Conservation (phyloP, 2,113 vertebrate genomes). For the Capra hircus region DNA sequence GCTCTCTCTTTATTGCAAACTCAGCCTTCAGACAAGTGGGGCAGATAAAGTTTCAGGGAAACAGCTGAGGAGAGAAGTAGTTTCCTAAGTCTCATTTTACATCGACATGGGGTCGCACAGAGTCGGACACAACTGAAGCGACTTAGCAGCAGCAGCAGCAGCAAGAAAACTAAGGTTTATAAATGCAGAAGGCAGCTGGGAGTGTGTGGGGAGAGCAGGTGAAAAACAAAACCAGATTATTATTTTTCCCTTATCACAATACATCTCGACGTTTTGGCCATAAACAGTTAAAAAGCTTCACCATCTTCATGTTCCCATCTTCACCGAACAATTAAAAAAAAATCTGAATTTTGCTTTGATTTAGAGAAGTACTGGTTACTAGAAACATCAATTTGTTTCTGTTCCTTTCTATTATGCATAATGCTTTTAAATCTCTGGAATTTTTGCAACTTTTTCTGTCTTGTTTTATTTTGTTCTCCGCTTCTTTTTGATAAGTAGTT, state of each 20-base stretch:
- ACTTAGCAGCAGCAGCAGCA: no score
- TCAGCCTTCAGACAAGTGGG: slow-evolving; percentile 50
- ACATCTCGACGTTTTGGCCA: background rate
- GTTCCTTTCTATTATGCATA: background rate
- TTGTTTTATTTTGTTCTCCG: background rate
- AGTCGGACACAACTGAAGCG: no score
- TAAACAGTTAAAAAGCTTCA: background rate
- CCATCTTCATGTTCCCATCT: background rate
- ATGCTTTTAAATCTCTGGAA: background rate
- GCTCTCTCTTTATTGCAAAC: slow-evolving; percentile 20
- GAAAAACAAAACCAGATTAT: background rate
- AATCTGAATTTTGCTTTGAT: background rate
- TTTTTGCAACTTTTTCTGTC: background rate
- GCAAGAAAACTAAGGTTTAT: background rate
- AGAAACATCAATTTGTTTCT: background rate
- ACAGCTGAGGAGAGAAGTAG: background rate
- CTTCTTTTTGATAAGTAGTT: background rate
- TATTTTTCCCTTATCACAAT: background rate
- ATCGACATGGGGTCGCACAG: background rate
- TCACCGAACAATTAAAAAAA: background rate
- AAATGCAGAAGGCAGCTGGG: background rate
- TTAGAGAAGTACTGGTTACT: background rate
- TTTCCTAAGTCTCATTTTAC: background rate
- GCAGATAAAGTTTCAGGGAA: slow-evolving; percentile 11
- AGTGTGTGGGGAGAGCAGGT: background rate